phyloP scores from a whole-genome alignment of 2,113 vertebrate species.

The Geococcyx californianus region DNA sequence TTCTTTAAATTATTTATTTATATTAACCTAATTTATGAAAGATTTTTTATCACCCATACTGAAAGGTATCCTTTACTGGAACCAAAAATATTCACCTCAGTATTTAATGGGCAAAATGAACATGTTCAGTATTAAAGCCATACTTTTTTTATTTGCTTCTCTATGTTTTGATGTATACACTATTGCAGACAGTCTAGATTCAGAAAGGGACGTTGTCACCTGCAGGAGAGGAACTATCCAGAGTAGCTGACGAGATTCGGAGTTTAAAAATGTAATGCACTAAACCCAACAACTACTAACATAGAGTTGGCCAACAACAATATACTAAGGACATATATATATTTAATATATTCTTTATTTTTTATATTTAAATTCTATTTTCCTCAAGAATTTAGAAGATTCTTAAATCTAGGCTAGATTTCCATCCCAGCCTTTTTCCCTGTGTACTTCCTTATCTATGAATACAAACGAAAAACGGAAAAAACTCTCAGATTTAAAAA shows the following conservation, averaged over 20 bases:
- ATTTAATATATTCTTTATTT: too few relatives aligned
- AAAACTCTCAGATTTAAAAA: background rate
- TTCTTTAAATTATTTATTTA: background rate
- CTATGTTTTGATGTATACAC: background rate
- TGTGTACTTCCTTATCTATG: background rate
- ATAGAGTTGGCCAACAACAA: background rate
- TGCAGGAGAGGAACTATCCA: background rate
- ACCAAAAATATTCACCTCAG: background rate
- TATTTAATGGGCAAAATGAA: background rate
- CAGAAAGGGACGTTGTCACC: background rate
- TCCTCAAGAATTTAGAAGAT: background rate
- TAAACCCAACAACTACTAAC: background rate
- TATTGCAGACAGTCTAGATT: background rate
- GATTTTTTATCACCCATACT: accelerated
- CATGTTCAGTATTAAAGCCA: background rate
- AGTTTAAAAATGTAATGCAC: background rate
- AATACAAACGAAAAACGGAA: background rate
- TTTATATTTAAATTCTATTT: background rate
- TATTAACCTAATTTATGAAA: background rate
- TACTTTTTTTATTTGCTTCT: background rate
- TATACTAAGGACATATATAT: background rate
- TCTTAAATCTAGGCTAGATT: background rate
- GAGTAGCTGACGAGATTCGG: background rate
- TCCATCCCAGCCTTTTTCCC: background rate
- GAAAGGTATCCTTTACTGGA: background rate